Percentiles rank a stretch among this genome's conserved stretches.
Evolutionary conservation across 2,888 invertebrate genomes (phyloP).

Genomic region (Arenicola marina): DNA sequence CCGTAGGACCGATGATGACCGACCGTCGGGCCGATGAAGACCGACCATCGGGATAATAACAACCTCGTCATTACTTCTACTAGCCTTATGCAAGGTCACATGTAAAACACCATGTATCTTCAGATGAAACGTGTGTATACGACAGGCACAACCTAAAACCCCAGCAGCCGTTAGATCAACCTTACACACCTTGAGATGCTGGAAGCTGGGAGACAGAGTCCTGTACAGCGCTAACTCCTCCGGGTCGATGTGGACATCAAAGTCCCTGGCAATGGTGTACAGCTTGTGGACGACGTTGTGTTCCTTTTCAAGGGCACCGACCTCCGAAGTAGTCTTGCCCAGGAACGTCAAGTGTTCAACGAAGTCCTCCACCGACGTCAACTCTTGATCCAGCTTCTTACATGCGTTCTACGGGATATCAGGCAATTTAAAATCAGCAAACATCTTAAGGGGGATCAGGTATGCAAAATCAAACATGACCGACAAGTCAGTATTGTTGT

Average conservation of each 20-base stretch:
- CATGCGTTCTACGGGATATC: slow-evolving; percentile 59
- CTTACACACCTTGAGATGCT: slow-evolving; percentile 58
- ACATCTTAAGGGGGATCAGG: background rate
- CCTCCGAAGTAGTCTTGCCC: slow-evolving; percentile 55
- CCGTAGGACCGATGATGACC: too few species aligned
- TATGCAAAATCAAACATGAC: background rate
- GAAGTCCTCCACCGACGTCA: slow-evolving; percentile 58
- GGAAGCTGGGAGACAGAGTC: slow-evolving; percentile 58
- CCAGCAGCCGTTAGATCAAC: too few species aligned
- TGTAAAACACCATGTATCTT: too few species aligned
- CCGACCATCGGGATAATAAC: too few species aligned
- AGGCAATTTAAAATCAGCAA: background rate
- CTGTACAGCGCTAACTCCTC: slow-evolving; percentile 60
- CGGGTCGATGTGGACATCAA: slow-evolving; percentile 49
- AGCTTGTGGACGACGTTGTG: slow-evolving; percentile 56
- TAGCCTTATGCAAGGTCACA: too few species aligned
- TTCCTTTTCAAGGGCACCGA: slow-evolving; percentile 58
- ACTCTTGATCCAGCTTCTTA: slow-evolving; percentile 54
- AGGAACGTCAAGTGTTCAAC: slow-evolving; percentile 60
- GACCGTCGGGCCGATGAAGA: too few species aligned
- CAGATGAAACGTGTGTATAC: too few species aligned
- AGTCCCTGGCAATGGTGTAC: slow-evolving; percentile 58
- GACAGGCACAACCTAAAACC: too few species aligned
- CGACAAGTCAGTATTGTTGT: background rate
- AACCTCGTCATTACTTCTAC: too few species aligned